Evolutionary conservation across 2,797 vertebrate species (phyloP).

Genomic region (Coendou prehensilis): DNA sequence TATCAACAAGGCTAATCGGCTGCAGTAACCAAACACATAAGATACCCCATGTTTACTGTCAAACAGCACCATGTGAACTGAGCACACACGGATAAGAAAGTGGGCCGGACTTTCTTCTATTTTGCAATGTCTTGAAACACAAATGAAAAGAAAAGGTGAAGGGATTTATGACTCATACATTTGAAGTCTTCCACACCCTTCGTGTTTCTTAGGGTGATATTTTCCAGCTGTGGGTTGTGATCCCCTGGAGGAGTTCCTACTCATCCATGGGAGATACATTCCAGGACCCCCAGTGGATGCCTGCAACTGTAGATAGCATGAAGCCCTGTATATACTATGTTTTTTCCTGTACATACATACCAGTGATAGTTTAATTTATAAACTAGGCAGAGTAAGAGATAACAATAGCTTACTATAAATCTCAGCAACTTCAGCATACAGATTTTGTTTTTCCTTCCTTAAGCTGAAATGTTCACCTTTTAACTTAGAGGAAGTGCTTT

Average conservation of each 20-base stretch:
- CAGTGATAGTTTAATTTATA: background rate
- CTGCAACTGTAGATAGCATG: background rate
- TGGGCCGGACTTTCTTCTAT: conserved; percentile 21
- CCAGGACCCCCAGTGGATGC: background rate
- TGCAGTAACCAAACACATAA: conserved; percentile 19
- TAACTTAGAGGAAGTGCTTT: background rate
- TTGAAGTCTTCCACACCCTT: conserved; percentile 45
- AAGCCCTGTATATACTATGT: background rate
- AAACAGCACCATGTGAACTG: background rate
- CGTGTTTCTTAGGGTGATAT: background rate
- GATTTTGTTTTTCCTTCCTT: background rate
- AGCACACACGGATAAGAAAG: background rate
- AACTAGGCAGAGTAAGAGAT: background rate
- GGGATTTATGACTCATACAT: conserved; percentile 24
- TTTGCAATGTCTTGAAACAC: conserved; percentile 61
- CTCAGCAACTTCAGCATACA: background rate
- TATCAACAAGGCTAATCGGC: background rate
- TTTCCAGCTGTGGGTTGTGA: conserved; percentile 14
- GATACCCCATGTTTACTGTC: conserved; percentile 21
- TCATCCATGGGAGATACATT: background rate
- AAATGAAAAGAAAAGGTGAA: conserved; percentile 41
- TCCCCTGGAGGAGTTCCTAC: background rate
- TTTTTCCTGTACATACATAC: background rate
- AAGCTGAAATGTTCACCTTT: background rate
- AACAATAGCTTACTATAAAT: background rate